phyloP scores from a whole-genome alignment of 2,113 vertebrate species.

The Gopherus flavomarginatus region DNA sequence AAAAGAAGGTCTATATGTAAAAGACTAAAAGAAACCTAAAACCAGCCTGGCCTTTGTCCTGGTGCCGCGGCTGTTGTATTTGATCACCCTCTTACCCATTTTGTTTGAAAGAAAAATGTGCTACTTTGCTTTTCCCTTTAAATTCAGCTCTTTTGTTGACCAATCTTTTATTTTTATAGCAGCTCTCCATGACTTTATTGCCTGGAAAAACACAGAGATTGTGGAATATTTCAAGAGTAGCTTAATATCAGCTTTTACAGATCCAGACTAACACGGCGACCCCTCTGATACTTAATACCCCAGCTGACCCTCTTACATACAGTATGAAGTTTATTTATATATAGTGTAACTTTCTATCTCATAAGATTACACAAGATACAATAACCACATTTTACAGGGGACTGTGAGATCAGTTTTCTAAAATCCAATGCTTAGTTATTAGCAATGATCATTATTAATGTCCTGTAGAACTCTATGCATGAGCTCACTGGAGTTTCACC shows the following conservation, averaged over 20 bases:
- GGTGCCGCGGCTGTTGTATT: neutral
- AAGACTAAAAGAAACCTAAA: neutral
- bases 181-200: neutral
- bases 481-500: too few species aligned
- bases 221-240: neutral
- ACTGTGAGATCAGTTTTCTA: neutral
- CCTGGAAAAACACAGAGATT: neutral
- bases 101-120: neutral
- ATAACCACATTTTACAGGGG: neutral
- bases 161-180: neutral
- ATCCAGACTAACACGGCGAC: too few species aligned
- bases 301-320: neutral
- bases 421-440: neutral
- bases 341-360: neutral
- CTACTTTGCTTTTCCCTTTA: neutral
- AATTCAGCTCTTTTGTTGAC: neutral
- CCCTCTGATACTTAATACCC: too few species aligned
- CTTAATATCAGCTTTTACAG: neutral
- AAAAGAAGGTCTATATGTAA: neutral
- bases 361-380: neutral
- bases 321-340: neutral
- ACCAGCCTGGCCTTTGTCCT: rapidly evolving
- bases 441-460: neutral
- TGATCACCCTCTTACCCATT: neutral
- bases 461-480: neutral